Evolutionary conservation across 2,888 invertebrate genomes (phyloP).

Genomic region (Aleiodes leptofemur): DNA sequence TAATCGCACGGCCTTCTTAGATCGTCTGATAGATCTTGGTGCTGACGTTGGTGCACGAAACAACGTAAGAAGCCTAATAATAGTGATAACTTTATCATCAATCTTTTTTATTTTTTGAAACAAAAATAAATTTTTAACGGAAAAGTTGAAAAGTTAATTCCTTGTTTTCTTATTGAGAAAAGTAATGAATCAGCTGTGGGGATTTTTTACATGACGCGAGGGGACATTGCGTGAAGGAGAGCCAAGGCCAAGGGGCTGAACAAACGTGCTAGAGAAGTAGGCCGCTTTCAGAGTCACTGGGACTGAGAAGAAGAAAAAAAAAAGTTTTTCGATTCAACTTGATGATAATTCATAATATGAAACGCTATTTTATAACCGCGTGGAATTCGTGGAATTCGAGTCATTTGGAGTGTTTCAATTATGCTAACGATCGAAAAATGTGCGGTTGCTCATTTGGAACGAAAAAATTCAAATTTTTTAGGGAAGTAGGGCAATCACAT

Average conservation of each 20-base stretch:
- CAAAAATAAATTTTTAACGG: no score
- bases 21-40: constrained; percentile 94
- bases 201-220: background rate
- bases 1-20: constrained; percentile 92
- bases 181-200: constrained; percentile 2
- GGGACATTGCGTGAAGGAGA: constrained; percentile 71
- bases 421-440: no score
- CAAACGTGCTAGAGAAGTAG: constrained; percentile 63
- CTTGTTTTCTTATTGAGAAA: background rate
- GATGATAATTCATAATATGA: constrained; percentile 56
- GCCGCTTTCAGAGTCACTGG: constrained; percentile 64
- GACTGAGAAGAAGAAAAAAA: constrained; percentile 60
- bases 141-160: no score
- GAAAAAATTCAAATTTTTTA: no score
- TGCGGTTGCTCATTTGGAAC: no score
- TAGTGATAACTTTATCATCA: background rate
- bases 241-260: constrained; percentile 72
- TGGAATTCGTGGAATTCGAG: constrained; percentile 3
- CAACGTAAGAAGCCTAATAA: constrained; percentile 83
- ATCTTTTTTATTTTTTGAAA: no score
- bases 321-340: constrained; percentile 58
- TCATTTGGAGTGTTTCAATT: no score
- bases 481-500: no score
- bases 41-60: constrained; percentile 93
- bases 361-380: constrained; percentile 47